phyloP scores from a whole-genome alignment of 2,888 invertebrate species.

The Frankliniella intonsa region DNA sequence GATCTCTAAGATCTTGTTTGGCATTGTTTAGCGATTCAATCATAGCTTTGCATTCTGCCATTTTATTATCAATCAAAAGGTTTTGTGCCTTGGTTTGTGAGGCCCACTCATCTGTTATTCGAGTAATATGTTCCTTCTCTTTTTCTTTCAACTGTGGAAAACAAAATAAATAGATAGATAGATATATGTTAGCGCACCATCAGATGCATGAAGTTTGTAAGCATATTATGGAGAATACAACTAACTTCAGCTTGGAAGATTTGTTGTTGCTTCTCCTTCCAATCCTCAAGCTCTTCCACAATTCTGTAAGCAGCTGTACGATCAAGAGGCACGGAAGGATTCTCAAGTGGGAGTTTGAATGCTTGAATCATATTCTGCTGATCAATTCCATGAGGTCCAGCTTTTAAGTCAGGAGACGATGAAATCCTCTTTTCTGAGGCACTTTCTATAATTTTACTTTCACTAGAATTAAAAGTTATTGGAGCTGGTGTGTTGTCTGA shows the following conservation, averaged over 20 bases:
- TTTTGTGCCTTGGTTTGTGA: constrained; percentile 55
- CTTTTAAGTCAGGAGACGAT: background rate
- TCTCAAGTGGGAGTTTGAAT: background rate
- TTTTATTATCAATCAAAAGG: constrained; percentile 53
- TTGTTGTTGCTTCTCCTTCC: constrained; percentile 66
- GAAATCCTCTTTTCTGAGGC: background rate
- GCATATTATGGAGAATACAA: background rate
- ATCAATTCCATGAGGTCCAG: background rate
- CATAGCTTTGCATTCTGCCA: constrained; percentile 58
- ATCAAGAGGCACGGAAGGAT: background rate
- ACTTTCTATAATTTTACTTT: background rate
- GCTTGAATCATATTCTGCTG: background rate
- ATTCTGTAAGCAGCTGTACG: constrained; percentile 49
- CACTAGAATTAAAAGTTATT: background rate
- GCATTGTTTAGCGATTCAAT: constrained; percentile 57
- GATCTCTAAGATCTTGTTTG: constrained; percentile 54
- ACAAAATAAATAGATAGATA: background rate
- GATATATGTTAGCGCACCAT: background rate
- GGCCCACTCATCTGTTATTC: constrained; percentile 45
- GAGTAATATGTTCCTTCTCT: constrained; percentile 36
- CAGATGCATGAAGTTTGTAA: background rate
- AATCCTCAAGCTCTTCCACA: constrained; percentile 64
- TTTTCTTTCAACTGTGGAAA: constrained; percentile 37
- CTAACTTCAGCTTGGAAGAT: constrained; percentile 57
- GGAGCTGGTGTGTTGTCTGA: background rate